phyloP scores from a whole-genome alignment of 2,888 invertebrate genomes.

The Drosophila percnosoma region DNA sequence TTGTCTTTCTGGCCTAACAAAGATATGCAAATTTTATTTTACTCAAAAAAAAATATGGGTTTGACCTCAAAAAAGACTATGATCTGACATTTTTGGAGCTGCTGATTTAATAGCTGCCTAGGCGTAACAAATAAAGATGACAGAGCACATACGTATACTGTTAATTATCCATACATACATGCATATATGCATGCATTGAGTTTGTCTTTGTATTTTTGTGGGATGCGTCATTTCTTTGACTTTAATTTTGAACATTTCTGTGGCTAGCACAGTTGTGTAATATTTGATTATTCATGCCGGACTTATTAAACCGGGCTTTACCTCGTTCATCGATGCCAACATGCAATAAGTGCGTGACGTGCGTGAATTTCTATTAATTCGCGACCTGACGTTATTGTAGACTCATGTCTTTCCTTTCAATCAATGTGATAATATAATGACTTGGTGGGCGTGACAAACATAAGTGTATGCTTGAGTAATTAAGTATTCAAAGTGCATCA shows the following conservation, averaged over 20 bases:
- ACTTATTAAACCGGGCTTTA: conserved; percentile 43
- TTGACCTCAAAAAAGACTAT: conserved; percentile 47
- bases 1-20: conserved; percentile 23
- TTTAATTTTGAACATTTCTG: conserved; percentile 13
- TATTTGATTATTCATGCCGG: conserved; percentile 63
- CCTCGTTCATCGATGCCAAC: conserved; percentile 12
- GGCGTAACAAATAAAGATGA: conserved; percentile 45
- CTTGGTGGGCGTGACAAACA: background rate
- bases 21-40: conserved; percentile 50
- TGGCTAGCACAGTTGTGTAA: conserved; percentile 45
- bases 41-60: conserved; percentile 54
- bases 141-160: background rate
- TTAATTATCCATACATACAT: background rate
- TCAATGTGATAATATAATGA: conserved; percentile 20
- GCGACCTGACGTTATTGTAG: conserved; percentile 7
- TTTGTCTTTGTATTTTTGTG: background rate
- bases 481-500: conserved; percentile 17
- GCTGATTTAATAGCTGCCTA: conserved; percentile 22
- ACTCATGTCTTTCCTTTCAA: conserved; percentile 13
- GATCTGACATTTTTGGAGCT: conserved; percentile 28
- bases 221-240: conserved; percentile 37
- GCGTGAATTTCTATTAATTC: conserved; percentile 61
- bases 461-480: conserved; percentile 14
- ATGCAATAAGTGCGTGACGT: conserved; percentile 59
- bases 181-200: background rate